phyloP scores from a whole-genome alignment of 2,113 vertebrate genomes.

The Tonatia bakeri region DNA sequence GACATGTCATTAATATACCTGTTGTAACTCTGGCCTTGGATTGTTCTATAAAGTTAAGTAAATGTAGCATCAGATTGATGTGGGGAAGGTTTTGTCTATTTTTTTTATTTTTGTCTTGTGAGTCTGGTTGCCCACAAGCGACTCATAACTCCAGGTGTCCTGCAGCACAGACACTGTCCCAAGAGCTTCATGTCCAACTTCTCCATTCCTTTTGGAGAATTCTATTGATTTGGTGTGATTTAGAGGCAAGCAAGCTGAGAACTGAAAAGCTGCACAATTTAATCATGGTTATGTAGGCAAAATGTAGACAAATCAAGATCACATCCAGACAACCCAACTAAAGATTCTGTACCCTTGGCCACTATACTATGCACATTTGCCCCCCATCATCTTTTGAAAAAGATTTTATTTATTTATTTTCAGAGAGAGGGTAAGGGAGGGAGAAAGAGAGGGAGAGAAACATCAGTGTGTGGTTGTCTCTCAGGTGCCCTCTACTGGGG shows the following conservation, averaged over 20 bases:
- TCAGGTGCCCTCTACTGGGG: no score
- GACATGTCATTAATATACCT: not conserved
- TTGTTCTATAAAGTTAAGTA: not conserved
- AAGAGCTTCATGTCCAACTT: not conserved
- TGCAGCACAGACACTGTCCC: not conserved
- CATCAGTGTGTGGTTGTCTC: no score
- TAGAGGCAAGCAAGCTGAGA: not conserved
- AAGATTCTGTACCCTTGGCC: not conserved
- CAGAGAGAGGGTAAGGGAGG: no score
- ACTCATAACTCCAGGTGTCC: not conserved
- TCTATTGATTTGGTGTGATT: constrained; percentile 5
- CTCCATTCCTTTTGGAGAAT: not conserved
- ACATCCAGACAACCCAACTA: not conserved
- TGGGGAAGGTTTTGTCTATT: not conserved
- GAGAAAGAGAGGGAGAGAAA: no score
- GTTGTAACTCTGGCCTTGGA: not conserved
- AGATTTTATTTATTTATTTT: no score
- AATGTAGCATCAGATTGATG: not conserved
- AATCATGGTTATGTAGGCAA: not conserved
- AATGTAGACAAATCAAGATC: not conserved
- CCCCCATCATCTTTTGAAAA: not conserved
- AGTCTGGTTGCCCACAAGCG: not conserved
- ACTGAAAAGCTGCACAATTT: not conserved
- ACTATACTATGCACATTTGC: not conserved
- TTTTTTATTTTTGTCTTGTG: not conserved